Base-by-base conservation (phyloP, 2,888 invertebrate species). In the Eledona agricola region DNA sequence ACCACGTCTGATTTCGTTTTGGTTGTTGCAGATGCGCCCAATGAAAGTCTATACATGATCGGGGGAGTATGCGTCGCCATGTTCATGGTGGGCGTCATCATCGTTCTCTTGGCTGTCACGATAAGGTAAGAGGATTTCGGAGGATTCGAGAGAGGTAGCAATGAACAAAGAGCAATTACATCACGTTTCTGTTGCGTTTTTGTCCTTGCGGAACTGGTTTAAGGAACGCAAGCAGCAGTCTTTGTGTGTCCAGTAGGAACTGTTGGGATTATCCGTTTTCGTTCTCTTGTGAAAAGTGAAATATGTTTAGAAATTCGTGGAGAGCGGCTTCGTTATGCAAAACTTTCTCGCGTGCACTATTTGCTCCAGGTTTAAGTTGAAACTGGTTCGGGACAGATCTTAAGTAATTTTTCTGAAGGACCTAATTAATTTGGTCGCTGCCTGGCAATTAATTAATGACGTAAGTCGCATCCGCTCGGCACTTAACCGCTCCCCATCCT, bases 21-120 rank as follows among this genome's bases (percentile, higher is more conserved):
- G 65, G 67, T 79, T 78, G 71, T 89, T 89, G 25, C 85, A 90
- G 90, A 89, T 84, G 89, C 87, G 71, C 89, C 90, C 54, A 87
- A 84, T 79, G 89, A 89, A 80, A 87, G 87, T 77, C 81, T 88
- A 78, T 89, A 88, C 82, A 89, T 90, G 87, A 87, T 90, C 78
- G 87, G 87, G 72, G 90, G 90, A 59, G 89, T 90, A 66, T 82
- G 90, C 72, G 89, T 90, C 75, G 90, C 90, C 62, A 89, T 90
- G 89, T 82, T 88, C 69, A 81, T 89, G 69, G 90, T 90, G 60
- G 90, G 87, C 66, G 82, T 89, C 54, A 88, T 90, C 70, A 90
- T 90, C 71, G 84, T 90, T 63, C 81, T 90, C 66, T 80, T 90
- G 76, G 90, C 90, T 60, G 84, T 90, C 61, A 89, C 89, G 58